A percentile compares a stretch with the other conserved stretches of the same genome.
These are phyloP conservation scores for Altica lythri DNA, from an alignment of 2,888 invertebrate genomes.

Conservation along the genomic window DNA sequence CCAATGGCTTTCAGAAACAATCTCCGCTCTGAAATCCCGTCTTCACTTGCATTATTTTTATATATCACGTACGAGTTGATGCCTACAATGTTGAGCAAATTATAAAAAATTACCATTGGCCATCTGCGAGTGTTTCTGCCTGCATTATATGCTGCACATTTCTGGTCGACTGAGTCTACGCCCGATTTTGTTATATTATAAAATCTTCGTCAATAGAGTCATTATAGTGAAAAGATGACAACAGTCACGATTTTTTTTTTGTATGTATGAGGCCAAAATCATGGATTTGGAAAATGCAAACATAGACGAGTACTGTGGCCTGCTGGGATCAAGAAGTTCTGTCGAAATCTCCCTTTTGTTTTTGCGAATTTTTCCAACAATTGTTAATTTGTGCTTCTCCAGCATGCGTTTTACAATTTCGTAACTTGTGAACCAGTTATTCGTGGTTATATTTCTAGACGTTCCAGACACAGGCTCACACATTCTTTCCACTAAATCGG, in stretches of 20 bases:
- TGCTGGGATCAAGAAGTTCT: slow-evolving; percentile 10
- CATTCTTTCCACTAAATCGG: slow-evolving; percentile 29
- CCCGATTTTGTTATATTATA: slow-evolving; percentile 13
- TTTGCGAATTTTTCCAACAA: slow-evolving; percentile 38
- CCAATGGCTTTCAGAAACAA: slow-evolving; percentile 9
- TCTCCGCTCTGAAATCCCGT: slow-evolving; percentile 9
- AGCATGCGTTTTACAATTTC: slow-evolving; percentile 11
- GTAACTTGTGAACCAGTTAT: slow-evolving; percentile 30
- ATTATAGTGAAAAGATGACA: slow-evolving; percentile 13
- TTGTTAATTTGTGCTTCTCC: slow-evolving; percentile 28
- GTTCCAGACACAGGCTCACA: slow-evolving; percentile 23
- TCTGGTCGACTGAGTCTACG: slow-evolving; percentile 11
- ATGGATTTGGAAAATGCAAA: slow-evolving; percentile 38
- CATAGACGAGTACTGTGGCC: slow-evolving; percentile 9
- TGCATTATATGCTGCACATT: slow-evolving; percentile 6
- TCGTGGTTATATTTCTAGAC: slow-evolving; percentile 35
- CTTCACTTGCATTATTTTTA: slow-evolving; percentile 10
- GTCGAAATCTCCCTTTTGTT: slow-evolving; percentile 33
- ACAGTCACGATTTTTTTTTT: slow-evolving; percentile 29
- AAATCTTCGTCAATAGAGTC: slow-evolving; percentile 11
- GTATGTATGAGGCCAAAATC: slow-evolving; percentile 30
- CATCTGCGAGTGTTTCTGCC: slow-evolving; percentile 12
- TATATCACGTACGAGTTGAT: slow-evolving; percentile 4
- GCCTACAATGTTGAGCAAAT: slow-evolving; percentile 15
- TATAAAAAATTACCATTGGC: slow-evolving; percentile 11